phyloP scores from a whole-genome alignment of 2,888 invertebrate species.

The Girardia tigrina region DNA sequence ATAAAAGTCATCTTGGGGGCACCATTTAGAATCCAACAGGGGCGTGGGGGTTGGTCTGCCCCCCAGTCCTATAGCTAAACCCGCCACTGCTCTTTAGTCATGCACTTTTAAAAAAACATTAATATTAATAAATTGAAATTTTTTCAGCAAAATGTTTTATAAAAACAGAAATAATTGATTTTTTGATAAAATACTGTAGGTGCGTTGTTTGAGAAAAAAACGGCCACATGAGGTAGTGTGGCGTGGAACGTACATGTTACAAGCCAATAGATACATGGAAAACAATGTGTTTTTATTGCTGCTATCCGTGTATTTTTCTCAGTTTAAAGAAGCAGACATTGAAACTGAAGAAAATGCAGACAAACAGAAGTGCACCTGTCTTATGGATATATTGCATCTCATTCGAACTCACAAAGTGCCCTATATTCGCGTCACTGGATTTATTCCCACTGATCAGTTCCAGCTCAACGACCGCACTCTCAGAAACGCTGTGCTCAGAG shows the following conservation, averaged over 20 bases:
- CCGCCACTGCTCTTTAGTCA: too few relatives aligned
- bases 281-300: not conserved
- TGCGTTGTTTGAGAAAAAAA: too few relatives aligned
- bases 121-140: too few relatives aligned
- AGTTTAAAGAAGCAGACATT: not conserved
- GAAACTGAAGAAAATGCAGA: too few relatives aligned
- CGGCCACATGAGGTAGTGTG: not conserved
- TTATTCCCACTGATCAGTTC: not conserved
- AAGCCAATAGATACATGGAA: not conserved
- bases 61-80: too few relatives aligned
- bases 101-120: too few relatives aligned
- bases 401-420: not conserved
- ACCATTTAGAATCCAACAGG: too few relatives aligned
- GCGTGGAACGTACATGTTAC: not conserved
- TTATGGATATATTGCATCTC: not conserved
- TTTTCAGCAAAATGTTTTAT: too few relatives aligned
- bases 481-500: not conserved
- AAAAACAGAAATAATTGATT: too few relatives aligned
- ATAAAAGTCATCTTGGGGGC: too few relatives aligned
- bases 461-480: not conserved
- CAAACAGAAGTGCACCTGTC: not conserved
- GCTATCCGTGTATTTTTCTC: not conserved
- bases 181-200: too few relatives aligned
- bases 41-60: too few relatives aligned
- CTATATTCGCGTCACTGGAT: not conserved